These are phyloP conservation scores for Halotydeus destructor DNA, from an alignment of 1,140 invertebrate genomes.

Conservation along the genomic window DNA sequence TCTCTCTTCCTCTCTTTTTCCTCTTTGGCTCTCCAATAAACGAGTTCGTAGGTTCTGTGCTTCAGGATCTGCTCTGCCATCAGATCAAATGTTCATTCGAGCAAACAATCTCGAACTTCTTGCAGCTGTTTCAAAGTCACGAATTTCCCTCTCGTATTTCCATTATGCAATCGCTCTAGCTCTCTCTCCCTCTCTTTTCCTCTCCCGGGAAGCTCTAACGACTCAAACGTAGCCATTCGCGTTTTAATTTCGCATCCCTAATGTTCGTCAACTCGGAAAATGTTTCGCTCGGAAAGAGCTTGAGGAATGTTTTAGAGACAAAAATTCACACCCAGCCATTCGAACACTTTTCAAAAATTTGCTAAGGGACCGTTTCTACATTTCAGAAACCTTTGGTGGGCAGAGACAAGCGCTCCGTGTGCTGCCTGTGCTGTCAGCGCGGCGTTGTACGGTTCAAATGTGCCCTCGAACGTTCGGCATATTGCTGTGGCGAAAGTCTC, in stretches of 20 bases:
- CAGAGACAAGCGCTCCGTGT: conserved; percentile 43
- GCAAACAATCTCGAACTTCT: too few relatives aligned
- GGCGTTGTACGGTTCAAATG: conserved; percentile 45
- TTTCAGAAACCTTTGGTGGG: conserved; percentile 44
- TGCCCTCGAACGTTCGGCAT: conserved; percentile 48
- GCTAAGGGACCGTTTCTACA: too few relatives aligned
- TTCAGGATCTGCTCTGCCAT: neutral
- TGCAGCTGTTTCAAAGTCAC: neutral
- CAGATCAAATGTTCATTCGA: too few relatives aligned
- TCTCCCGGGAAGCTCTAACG: neutral
- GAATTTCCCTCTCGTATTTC: neutral
- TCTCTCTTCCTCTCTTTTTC: neutral
- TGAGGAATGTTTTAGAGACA: too few relatives aligned
- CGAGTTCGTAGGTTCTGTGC: too few relatives aligned
- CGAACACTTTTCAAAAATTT: too few relatives aligned
- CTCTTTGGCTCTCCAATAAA: neutral
- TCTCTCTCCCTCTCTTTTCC: conserved; percentile 14
- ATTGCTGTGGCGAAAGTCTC: conserved; percentile 56
- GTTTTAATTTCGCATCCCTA: too few relatives aligned
- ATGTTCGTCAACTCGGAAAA: too few relatives aligned
- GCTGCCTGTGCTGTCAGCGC: conserved; percentile 50
- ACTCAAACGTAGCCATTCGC: too few relatives aligned
- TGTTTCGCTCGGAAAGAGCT: too few relatives aligned
- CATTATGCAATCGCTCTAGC: conserved; percentile 1
- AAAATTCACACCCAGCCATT: too few relatives aligned